phyloP scores from a whole-genome alignment of 2,113 vertebrate species.

The Cervus canadensis region DNA sequence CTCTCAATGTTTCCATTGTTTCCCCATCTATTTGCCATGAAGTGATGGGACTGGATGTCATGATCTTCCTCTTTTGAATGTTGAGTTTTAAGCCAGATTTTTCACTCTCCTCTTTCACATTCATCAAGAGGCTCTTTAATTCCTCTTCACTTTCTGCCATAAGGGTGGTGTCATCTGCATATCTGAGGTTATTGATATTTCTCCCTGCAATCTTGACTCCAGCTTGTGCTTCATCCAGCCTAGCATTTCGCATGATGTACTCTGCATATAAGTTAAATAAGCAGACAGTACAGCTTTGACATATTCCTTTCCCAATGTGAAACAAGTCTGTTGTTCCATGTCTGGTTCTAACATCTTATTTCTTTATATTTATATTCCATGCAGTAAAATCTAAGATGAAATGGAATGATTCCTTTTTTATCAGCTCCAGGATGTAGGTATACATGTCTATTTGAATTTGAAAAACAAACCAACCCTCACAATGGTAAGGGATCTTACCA shows the following conservation, averaged over 20 bases:
- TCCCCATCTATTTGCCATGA: neutral
- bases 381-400: conserved; percentile 17
- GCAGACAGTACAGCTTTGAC: neutral
- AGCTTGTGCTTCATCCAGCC: too few species aligned
- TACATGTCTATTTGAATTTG: neutral
- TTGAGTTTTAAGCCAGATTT: too few species aligned
- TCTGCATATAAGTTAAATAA: neutral
- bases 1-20: neutral
- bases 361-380: conserved; percentile 17
- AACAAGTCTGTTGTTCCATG: neutral
- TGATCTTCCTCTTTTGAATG: neutral
- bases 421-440: neutral
- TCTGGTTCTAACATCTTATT: neutral
- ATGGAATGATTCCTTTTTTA: conserved; percentile 19
- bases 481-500: neutral
- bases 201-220: too few species aligned
- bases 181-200: too few species aligned
- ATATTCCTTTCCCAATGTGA: neutral
- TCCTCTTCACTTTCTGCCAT: too few species aligned
- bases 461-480: neutral
- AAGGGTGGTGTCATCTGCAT: too few species aligned
- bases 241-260: neutral
- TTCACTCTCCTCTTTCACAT: too few species aligned
- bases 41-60: neutral
- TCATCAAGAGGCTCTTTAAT: too few species aligned